Evolutionary conservation across 1,140 invertebrate genomes (phyloP), one percentile per base, ranked within the genome.

Genomic region (Carposina sasakii): DNA sequence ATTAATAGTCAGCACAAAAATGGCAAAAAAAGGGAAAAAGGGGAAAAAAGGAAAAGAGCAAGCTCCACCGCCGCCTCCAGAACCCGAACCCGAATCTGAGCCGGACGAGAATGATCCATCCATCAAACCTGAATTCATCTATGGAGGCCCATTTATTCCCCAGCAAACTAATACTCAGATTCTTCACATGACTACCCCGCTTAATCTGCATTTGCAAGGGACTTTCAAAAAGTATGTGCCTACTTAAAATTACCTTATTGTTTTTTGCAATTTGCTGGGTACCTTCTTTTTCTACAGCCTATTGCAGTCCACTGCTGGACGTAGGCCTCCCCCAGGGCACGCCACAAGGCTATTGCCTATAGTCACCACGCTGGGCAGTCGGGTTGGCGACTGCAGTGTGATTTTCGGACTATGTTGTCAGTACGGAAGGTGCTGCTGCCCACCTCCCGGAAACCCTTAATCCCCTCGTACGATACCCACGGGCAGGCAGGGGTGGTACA

Each of bases 151-250:
- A 0, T 83, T 79, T 46, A 68, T 83, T 21, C 9, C 12, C 56
- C 60, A 37, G 58, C 66, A 10, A 62, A 72, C 45, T 70, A 67
- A 57, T 55, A 58, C 13, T 53, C 45, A 9, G 67, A 79, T 41
- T 5, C 33, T 83, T 15, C 62, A 76, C 40, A 67, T 62, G 10
- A 48, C 55, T 5, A 79, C 79, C 3, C 79, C 79, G 0, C 63
- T 71, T 10, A 81, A 79, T 54, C 8, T 75, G 0, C 65, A 65
- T 21, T 49, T 81, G 1, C 74, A 77, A 52, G 76, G 72, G 6
- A 76, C 72, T 4, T 83, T 78, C 34, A 76, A 74, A 67, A 72
- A 71, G 77, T 83, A 72, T 15, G 78, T 75, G 9, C 12, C 6
- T 12, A 28, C 6, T 12, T 6, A 12, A 5, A 28, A 12, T 28